Percentiles rank a stretch among this genome's conserved stretches.
phyloP scores from a whole-genome alignment of 2,797 vertebrate genomes.

The Sebastes umbrosus region DNA sequence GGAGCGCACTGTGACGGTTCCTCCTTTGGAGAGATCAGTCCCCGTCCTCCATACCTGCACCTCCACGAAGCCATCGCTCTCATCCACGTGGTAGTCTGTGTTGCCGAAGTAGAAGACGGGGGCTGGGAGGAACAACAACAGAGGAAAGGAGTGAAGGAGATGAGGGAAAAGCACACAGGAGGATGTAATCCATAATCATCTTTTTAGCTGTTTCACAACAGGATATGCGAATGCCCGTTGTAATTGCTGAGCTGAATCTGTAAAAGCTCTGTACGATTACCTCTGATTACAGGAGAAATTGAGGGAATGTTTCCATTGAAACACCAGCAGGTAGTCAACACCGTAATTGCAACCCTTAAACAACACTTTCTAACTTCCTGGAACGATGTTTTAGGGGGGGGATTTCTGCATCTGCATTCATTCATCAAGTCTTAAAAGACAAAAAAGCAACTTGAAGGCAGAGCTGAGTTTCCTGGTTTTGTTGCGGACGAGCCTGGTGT shows the following conservation, averaged over 20 bases:
- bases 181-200: conserved; percentile 40
- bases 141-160: background rate
- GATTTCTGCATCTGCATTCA: conserved; percentile 34
- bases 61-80: conserved; percentile 89
- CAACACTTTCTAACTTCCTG: conserved; percentile 58
- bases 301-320: conserved; percentile 37
- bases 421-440: conserved; percentile 31
- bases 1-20: conserved; percentile 90
- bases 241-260: conserved; percentile 58
- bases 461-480: conserved; percentile 25
- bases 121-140: conserved; percentile 48
- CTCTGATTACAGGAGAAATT: conserved; percentile 66
- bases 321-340: conserved; percentile 44
- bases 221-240: conserved; percentile 42
- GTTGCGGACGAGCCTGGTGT: conserved; percentile 21
- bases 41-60: conserved; percentile 91
- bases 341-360: conserved; percentile 56
- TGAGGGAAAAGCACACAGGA: conserved; percentile 2
- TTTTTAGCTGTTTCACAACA: conserved; percentile 39
- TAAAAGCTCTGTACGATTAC: conserved; percentile 51
- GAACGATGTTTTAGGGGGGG: conserved; percentile 28
- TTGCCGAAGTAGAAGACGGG: conserved; percentile 92
- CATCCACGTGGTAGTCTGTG: conserved; percentile 87
- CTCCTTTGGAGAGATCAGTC: conserved; percentile 88
- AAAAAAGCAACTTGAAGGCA: conserved; percentile 18